Conservation (phyloP, 2,113 vertebrate species). For the Neolamprologus fasciatus region DNA sequence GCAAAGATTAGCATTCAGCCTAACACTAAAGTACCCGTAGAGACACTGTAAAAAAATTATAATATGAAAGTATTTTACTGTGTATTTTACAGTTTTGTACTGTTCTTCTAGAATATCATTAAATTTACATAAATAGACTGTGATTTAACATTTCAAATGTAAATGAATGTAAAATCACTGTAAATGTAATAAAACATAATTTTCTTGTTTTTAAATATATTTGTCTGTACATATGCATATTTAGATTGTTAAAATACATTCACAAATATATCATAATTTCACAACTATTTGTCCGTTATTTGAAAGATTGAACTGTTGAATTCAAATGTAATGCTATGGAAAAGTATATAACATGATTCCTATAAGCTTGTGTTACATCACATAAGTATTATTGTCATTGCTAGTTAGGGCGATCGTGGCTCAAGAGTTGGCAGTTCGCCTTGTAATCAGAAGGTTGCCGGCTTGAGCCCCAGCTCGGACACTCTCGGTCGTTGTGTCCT, state of each 20-base stretch:
- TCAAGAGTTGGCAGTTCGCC: no score
- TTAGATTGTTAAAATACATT: not conserved
- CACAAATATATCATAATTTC: not conserved
- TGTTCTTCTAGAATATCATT: not conserved
- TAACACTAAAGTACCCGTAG: not conserved
- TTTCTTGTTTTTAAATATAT: not conserved
- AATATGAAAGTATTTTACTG: not conserved
- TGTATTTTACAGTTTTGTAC: not conserved
- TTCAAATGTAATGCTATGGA: not conserved
- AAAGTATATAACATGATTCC: not conserved
- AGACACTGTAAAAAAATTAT: not conserved
- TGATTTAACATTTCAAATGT: not conserved
- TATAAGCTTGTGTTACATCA: no score
- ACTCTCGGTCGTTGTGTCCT: rapidly evolving
- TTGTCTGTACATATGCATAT: not conserved
- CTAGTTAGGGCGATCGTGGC: rapidly evolving
- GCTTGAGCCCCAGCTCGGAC: rapidly evolving
- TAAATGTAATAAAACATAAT: not conserved
- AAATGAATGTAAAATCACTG: not conserved
- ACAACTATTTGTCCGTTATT: not conserved
- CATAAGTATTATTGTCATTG: rapidly evolving
- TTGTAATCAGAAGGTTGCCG: no score
- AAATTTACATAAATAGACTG: not conserved
- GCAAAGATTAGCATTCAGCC: not conserved
- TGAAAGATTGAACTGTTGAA: not conserved